phyloP scores from a whole-genome alignment of 2,888 invertebrate species.

The Ornithoptera priamus region DNA sequence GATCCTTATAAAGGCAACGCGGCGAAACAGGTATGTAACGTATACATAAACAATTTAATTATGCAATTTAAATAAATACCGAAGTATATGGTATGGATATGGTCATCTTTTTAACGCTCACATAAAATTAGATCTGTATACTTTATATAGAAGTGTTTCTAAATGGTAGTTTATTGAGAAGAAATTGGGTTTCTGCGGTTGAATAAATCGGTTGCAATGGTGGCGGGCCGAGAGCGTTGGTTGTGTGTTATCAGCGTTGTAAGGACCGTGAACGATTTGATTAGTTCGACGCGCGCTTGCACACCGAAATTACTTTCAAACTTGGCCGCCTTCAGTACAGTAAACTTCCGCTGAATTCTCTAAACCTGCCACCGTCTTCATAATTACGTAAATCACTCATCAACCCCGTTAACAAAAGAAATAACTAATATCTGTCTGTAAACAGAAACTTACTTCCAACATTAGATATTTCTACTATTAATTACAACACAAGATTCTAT shows the following conservation, averaged over 20 bases:
- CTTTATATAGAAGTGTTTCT: no score
- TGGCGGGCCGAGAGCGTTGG: conserved; percentile 51
- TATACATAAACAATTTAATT: conserved; percentile 14
- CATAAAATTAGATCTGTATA: no score
- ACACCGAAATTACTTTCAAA: conserved; percentile 77
- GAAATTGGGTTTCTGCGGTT: neutral
- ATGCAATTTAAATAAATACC: conserved; percentile 18
- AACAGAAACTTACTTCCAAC: no score
- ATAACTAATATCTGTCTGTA: no score
- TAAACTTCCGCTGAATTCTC: conserved; percentile 55
- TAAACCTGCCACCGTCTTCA: conserved; percentile 47
- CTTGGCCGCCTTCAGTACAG: conserved; percentile 54
- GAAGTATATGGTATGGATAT: neutral
- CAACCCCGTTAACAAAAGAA: no score
- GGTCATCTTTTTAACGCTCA: neutral
- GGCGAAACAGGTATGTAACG: conserved; percentile 14
- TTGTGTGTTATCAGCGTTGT: conserved; percentile 63
- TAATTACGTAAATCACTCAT: neutral
- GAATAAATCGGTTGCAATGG: conserved; percentile 31
- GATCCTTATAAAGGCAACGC: conserved; percentile 10
- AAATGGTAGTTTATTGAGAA: no score
- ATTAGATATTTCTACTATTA: no score
- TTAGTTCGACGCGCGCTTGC: conserved; percentile 75
- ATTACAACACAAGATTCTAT: neutral
- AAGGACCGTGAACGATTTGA: conserved; percentile 77